These are phyloP conservation scores for Berghia stephanieae DNA, from an alignment of 1,140 invertebrate species.

Conservation along the genomic window DNA sequence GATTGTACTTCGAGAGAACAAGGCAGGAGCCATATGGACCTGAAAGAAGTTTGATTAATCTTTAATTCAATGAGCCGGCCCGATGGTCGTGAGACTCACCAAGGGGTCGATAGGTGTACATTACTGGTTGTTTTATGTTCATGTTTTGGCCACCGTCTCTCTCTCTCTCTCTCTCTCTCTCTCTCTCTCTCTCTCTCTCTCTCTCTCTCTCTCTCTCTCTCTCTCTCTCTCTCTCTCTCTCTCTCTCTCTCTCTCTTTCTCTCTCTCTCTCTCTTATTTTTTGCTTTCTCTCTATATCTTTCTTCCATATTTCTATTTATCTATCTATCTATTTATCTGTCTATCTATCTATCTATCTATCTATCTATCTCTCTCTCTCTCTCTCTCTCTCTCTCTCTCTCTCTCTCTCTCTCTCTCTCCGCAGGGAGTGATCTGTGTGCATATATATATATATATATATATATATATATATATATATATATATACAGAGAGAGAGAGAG, in stretches of 20 bases:
- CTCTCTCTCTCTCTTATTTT: neutral
- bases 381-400: neutral
- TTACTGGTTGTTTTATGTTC: no score
- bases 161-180: slow-evolving; percentile 18
- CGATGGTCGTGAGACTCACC: no score
- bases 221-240: neutral
- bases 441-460: no score
- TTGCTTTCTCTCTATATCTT: neutral
- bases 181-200: neutral
- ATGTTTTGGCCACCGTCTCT: neutral
- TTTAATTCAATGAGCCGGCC: no score
- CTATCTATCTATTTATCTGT: slow-evolving; percentile 9
- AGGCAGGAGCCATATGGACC: no score
- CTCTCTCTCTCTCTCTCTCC: neutral
- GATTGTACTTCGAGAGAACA: no score
- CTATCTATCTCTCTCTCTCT: slow-evolving; percentile 13
- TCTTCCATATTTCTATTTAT: slow-evolving; percentile 10
- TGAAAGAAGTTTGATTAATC: no score
- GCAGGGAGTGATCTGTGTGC: no score
- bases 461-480: no score
- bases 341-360: slow-evolving; percentile 1
- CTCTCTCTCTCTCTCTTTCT: neutral
- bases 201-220: neutral
- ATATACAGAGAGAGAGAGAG: no score
- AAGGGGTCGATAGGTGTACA: no score